Conservation (phyloP, 2,888 invertebrate genomes). For the Eretmocerus hayati region DNA sequence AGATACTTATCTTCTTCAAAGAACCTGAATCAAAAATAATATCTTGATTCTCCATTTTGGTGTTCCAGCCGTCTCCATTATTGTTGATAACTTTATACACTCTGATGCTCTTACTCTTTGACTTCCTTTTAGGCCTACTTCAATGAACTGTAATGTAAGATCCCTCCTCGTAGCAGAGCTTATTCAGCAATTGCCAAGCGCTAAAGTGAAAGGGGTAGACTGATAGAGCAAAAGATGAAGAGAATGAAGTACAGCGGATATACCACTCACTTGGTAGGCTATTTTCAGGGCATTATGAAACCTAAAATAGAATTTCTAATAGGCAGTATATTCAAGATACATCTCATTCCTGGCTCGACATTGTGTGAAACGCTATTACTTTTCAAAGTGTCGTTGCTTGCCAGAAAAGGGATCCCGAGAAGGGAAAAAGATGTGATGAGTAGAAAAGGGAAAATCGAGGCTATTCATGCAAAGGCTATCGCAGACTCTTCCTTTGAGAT, state of each 20-base stretch:
- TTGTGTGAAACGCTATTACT: constrained; percentile 7
- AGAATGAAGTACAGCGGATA: not conserved
- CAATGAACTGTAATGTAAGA: no score
- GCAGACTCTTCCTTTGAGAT: constrained; percentile 12
- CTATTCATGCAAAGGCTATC: constrained; percentile 8
- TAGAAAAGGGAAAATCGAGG: not conserved
- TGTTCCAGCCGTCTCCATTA: no score
- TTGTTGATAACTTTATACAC: no score
- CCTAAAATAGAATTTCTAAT: constrained; percentile 12
- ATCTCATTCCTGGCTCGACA: constrained; percentile 1
- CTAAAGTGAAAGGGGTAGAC: no score
- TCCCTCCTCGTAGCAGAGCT: no score
- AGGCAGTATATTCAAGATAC: not conserved
- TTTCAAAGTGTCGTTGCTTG: constrained; percentile 7
- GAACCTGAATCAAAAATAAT: no score
- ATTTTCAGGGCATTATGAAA: not conserved
- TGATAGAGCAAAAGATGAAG: no score
- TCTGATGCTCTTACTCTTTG: no score
- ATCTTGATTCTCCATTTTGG: no score
- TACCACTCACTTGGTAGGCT: not conserved
- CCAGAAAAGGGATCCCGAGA: constrained; percentile 3
- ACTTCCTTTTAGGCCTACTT: no score
- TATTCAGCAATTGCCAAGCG: no score
- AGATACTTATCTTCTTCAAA: no score
- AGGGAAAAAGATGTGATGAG: not conserved